Evolutionary conservation across 2,888 invertebrate genomes (phyloP).

Genomic region (Subacronicta megacephala): DNA sequence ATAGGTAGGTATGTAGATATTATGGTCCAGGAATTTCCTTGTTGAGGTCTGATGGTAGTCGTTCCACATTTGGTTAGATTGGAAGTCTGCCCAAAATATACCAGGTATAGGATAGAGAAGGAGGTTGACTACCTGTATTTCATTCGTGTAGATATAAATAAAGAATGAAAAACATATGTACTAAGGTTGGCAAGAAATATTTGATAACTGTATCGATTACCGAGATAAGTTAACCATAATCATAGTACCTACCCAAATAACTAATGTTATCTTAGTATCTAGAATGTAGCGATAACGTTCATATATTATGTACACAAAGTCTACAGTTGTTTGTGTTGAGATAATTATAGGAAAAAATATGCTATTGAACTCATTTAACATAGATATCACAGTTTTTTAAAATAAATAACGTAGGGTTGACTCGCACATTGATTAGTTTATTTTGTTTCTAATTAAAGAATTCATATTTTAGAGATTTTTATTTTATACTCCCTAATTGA

Average conservation of each 20-base stretch:
- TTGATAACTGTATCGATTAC: constrained; percentile 63
- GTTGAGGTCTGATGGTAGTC: too few species aligned
- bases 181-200: constrained; percentile 17
- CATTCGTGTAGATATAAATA: background rate
- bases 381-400: constrained; percentile 7
- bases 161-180: constrained; percentile 1
- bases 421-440: background rate
- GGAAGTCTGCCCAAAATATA: too few species aligned
- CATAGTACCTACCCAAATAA: constrained; percentile 63
- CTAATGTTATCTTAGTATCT: constrained; percentile 59
- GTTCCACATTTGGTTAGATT: too few species aligned
- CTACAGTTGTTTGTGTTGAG: constrained; percentile 51
- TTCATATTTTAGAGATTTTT: too few species aligned
- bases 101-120: too few species aligned
- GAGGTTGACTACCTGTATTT: too few species aligned
- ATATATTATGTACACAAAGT: constrained; percentile 47
- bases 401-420: background rate
- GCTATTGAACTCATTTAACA: constrained; percentile 28
- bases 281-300: constrained; percentile 57
- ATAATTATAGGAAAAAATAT: constrained; percentile 46
- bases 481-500: too few species aligned
- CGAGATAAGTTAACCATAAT: constrained; percentile 47
- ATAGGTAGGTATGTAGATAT: too few species aligned
- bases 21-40: too few species aligned
- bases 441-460: background rate